Base-by-base conservation (phyloP, 2,888 invertebrate genomes). In the Erpobdella octoculata region DNA sequence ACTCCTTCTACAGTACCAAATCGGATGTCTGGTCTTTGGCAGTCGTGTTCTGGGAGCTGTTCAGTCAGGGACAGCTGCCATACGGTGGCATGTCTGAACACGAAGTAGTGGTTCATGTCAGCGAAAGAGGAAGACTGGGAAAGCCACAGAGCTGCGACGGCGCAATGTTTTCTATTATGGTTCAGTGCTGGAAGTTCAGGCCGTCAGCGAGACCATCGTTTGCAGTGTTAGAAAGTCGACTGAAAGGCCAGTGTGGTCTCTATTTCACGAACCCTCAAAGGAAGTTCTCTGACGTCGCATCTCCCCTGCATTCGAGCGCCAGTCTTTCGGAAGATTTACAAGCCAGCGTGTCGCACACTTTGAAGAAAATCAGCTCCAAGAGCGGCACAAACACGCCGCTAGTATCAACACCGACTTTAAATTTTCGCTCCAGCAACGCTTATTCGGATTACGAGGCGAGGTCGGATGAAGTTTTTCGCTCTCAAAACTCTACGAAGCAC, bases 1-100 rank as follows among this genome's bases (percentile, higher is more conserved):
- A 77, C 41, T 76, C 75, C 3, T 31, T 18, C 5, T 77, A 77
- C 73, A 75, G 75, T 70, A 75, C 75, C 33, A 77, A 76, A 69
- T 75, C 76, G 6, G 77, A 77, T 53, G 74, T 77, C 31, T 77
- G 77, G 77, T 74, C 77, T 2, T 31, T 77, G 36, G 77, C 76
- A 0, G 74, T 77, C 8, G 75, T 75, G 6, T 73, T 73, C 46
- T 77, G 77, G 77, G 76, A 77, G 71, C 71, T 77, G 35, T 76
- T 77, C 67, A 75, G 74, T 58, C 73, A 72, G 33, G 77, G 77
- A 1, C 74, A 74, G 53, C 58, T 67, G 35, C 77, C 77, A 2
- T 77, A 75, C 70, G 53, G 68, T n/a, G 41, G 48, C 21, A 53
- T 77, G 53, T 66, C 73, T 12, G 74, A 72, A 9, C 76, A 77